A percentile compares a stretch with the other conserved stretches of the same genome.
phyloP scores from a whole-genome alignment of 1,140 invertebrate genomes.

The Ditylenchus dipsaci region DNA sequence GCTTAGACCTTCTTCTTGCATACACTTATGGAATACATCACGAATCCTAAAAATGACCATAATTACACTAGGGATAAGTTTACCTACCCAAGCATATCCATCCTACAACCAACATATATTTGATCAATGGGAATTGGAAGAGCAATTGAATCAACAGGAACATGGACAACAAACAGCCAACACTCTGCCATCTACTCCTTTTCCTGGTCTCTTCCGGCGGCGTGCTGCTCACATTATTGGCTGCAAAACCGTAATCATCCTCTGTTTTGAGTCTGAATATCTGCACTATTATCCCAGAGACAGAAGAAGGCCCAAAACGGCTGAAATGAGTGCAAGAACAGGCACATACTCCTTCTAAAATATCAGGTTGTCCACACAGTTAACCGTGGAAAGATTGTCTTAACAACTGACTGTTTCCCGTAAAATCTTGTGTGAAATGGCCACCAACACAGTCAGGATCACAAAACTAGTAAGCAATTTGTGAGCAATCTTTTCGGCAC shows the following conservation, averaged over 20 bases:
- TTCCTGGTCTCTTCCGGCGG: background rate
- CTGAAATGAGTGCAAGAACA: background rate
- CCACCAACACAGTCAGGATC: background rate
- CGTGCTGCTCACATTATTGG: background rate
- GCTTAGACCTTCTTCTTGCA: no score
- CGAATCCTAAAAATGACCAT: no score
- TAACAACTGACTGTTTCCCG: background rate
- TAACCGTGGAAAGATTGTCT: no score
- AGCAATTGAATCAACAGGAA: constrained; percentile 2
- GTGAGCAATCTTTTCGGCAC: background rate
- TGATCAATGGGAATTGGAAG: background rate
- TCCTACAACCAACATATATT: background rate
- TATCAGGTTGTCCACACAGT: no score
- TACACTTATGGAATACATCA: no score
- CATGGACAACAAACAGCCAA: background rate
- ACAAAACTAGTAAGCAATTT: background rate
- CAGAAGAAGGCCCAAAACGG: background rate
- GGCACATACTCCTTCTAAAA: background rate
- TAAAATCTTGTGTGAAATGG: background rate
- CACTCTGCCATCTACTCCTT: background rate
- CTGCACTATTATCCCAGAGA: background rate
- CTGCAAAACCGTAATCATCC: background rate
- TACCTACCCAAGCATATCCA: background rate
- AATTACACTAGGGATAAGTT: no score
- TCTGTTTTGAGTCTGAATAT: background rate